Evolutionary conservation across 2,113 vertebrate genomes (phyloP), one percentile per base, ranked within the genome.

Genomic region (Beaufortia kweichowensis): DNA sequence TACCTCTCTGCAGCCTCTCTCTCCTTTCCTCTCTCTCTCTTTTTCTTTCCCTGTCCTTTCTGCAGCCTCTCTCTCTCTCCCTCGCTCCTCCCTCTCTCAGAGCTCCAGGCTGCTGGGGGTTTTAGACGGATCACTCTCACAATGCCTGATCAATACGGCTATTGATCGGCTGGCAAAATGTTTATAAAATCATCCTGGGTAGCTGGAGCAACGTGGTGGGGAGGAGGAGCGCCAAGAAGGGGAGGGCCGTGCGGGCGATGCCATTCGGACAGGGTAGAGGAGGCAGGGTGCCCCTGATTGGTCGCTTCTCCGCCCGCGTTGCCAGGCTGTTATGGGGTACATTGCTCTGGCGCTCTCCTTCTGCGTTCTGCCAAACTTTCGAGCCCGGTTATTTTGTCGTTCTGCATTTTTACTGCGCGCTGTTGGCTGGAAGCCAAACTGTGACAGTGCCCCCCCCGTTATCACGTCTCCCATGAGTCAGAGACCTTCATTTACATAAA

Each of bases 111-210:
- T 89, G 90, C 90, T 91, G 85, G 88, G 90, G 91, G 91, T 88
- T 92, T 93, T 91, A 92, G 90, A 92, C 89, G 84, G 90, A 93
- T 92, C 91, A 91, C 91, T 91, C 92, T 89, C 91, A 93, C 92
- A 92, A 93, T 92, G 91, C 89, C 88, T 93, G 92, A 93, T 93
- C 92, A 93, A 93, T 93, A 93, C 89, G 75, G 85, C 87, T 93
- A 93, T 93, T 92, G 92, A 93, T 93, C 90, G 87, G 87, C 90
- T 92, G 91, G 92, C 91, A 93, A 93, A 93, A 92, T 92, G 91
- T 93, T 93, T 93, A 92, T 90, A 91, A 92, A 91, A 92, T 92
- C 91, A 90, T 91, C 91, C 89, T 86, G 89, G 90, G 90, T 88
- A 91, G 89, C 88, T 84, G 85, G 79, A 82, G 85, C 86, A 86